These are phyloP conservation scores for Zele albiditarsus DNA, from an alignment of 2,888 invertebrate species.

Conservation along the genomic window DNA sequence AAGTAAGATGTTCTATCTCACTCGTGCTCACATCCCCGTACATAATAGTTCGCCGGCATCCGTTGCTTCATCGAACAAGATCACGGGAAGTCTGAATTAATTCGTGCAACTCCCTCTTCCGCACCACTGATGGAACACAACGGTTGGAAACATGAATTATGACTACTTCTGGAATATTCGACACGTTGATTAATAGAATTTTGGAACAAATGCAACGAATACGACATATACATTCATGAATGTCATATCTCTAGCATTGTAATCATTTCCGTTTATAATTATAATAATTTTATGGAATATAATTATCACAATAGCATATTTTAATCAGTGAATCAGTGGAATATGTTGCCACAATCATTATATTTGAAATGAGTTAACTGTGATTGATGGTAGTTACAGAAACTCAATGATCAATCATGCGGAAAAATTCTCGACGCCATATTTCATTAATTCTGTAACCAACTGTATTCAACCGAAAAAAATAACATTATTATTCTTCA, in stretches of 20 bases:
- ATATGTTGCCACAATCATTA: neutral
- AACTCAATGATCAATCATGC: neutral
- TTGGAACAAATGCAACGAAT: neutral
- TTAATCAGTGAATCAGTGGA: neutral
- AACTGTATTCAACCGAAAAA: too few relatives aligned
- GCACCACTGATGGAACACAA: neutral
- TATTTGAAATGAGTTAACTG: neutral
- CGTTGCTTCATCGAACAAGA: conserved; percentile 37
- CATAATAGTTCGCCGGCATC: conserved; percentile 19
- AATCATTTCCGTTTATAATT: too few relatives aligned
- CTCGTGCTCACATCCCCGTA: conserved; percentile 3
- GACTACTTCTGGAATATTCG: conserved; percentile 21
- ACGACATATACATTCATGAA: neutral
- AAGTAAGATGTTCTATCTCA: conserved; percentile 26
- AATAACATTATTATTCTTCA: too few relatives aligned
- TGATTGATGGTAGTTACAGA: neutral
- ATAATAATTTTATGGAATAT: neutral
- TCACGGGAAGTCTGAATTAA: conserved; percentile 31
- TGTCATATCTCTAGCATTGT: too few relatives aligned
- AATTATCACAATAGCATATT: neutral
- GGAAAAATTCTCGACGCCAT: too few relatives aligned
- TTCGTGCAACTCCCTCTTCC: conserved; percentile 21
- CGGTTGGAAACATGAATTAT: conserved; percentile 15
- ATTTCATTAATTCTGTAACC: too few relatives aligned
- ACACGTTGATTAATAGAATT: conserved; percentile 3